phyloP scores from a whole-genome alignment of 1,140 invertebrate genomes.

The Papilio xuthus region DNA sequence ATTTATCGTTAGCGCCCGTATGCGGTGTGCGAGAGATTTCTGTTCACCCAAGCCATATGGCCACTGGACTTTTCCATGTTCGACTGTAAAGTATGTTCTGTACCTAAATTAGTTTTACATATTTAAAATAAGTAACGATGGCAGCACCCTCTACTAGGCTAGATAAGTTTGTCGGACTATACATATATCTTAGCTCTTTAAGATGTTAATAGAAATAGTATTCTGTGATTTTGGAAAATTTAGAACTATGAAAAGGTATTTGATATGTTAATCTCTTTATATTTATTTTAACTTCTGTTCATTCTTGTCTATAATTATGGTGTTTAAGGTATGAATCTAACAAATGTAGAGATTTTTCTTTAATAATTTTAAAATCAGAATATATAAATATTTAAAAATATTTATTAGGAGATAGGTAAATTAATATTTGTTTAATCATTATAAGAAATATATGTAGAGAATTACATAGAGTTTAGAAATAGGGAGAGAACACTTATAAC shows the following conservation, averaged over 20 bases:
- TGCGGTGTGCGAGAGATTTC: no score
- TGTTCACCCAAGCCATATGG: no score
- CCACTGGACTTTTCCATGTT: no score
- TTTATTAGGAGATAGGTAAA: background rate
- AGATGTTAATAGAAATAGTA: background rate
- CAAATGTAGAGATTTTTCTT: background rate
- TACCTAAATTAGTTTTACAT: no score
- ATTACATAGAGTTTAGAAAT: background rate
- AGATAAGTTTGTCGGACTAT: no score
- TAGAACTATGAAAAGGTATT: background rate
- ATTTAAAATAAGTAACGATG: no score
- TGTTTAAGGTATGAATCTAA: background rate
- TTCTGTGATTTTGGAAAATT: background rate
- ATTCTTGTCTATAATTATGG: background rate
- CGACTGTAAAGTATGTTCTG: no score
- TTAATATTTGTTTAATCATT: background rate
- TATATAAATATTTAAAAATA: background rate
- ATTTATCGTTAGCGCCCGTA: no score
- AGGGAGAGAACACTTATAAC: no score
- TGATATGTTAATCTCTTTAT: background rate
- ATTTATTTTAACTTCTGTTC: background rate
- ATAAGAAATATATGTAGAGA: background rate
- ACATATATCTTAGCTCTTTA: background rate
- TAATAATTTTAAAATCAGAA: background rate
- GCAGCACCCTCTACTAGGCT: no score